A percentile compares a stretch with the other conserved stretches of the same genome.
phyloP scores from a whole-genome alignment of 2,888 invertebrate genomes.

The Oligia fasciuncula region DNA sequence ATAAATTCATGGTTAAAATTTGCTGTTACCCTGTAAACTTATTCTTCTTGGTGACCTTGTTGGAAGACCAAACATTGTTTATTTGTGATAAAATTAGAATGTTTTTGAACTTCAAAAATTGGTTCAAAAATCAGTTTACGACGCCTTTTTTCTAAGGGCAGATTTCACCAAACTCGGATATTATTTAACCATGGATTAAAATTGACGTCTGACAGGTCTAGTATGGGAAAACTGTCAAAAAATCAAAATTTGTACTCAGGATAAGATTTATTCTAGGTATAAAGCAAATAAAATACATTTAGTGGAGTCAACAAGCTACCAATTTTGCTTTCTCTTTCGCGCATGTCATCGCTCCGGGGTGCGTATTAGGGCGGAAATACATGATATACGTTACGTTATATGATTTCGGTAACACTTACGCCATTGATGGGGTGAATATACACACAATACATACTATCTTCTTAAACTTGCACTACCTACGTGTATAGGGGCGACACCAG shows the following conservation, averaged over 20 bases:
- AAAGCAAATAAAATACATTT: not conserved
- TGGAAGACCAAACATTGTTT: not conserved
- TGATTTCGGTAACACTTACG: slow-evolving; percentile 34
- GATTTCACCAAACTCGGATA: too few relatives aligned
- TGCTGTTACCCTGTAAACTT: too few relatives aligned
- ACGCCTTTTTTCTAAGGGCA: not conserved
- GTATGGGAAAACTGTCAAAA: too few relatives aligned
- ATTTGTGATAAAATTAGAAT: not conserved
- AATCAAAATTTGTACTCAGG: too few relatives aligned
- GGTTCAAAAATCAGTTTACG: not conserved
- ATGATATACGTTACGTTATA: slow-evolving; percentile 24
- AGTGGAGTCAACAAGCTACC: not conserved
- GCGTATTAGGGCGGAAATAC: slow-evolving; percentile 31
- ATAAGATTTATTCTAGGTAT: too few relatives aligned
- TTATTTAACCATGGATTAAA: too few relatives aligned
- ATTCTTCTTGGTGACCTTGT: not conserved
- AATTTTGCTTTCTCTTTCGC: not conserved
- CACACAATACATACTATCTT: not conserved
- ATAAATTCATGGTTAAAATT: too few relatives aligned
- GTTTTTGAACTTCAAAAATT: not conserved
- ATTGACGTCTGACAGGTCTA: too few relatives aligned
- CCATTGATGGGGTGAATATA: slow-evolving; percentile 23
- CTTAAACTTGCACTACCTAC: not conserved
- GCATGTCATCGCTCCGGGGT: not conserved
- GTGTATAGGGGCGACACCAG: not conserved